Conservation (phyloP, 2,888 invertebrate genomes). For the Coenonympha glycerion region DNA sequence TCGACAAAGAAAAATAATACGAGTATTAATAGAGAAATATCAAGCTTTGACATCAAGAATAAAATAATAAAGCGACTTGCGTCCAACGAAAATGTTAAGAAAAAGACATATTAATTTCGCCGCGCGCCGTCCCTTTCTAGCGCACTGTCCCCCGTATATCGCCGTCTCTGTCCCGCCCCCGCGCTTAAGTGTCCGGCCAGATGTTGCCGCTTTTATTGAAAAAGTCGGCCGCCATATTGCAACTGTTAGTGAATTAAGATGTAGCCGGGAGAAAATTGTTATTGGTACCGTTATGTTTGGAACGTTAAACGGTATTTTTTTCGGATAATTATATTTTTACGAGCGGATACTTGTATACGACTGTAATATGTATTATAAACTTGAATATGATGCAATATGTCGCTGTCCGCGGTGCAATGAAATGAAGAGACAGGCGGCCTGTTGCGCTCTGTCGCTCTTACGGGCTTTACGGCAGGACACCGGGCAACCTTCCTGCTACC, state of each 20-base stretch:
- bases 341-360: not conserved
- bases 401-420: too few species aligned
- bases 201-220: conserved; percentile 73
- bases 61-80: conserved; percentile 62
- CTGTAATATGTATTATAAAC: too few species aligned
- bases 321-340: conserved; percentile 28
- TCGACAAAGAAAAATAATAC: conserved; percentile 37
- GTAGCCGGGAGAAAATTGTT: conserved; percentile 49
- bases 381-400: too few species aligned
- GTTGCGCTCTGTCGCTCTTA: too few species aligned
- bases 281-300: conserved; percentile 39
- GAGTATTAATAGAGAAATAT: conserved; percentile 52
- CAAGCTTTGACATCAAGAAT: conserved; percentile 57
- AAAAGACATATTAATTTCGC: conserved; percentile 73
- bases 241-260: conserved; percentile 71
- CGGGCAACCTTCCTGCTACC: too few species aligned
- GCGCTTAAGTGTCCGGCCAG: conserved; percentile 69
- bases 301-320: conserved; percentile 37
- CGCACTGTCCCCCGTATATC: conserved; percentile 27
- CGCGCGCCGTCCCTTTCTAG: conserved; percentile 40
- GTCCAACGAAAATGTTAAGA: conserved; percentile 58
- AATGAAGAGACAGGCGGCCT: too few species aligned
- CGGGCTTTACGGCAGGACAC: too few species aligned
- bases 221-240: conserved; percentile 69
- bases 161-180: conserved; percentile 52